Base-by-base conservation (phyloP, 2,113 vertebrate genomes). In the Elephas maximus region DNA sequence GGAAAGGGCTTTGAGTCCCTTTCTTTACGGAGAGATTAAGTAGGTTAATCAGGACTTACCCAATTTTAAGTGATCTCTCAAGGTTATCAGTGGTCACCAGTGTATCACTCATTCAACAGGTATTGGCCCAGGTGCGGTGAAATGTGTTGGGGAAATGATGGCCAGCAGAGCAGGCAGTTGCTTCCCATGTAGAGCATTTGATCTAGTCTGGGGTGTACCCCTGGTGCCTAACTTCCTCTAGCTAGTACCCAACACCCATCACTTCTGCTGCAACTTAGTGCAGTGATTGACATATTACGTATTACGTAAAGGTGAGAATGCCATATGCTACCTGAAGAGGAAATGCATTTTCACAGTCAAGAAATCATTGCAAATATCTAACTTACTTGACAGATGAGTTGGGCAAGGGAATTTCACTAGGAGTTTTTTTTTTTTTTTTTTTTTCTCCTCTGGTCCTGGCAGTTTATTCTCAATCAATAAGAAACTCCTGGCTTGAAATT, bases 401-500 rank as follows among this genome's bases (percentile, higher is more conserved):
- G 14, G 82, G 23, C 10, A 45, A 96, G 82, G 71, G n/a, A 44
- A 88, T 82, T 85, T 94, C 51, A 30, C 60, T 73, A 17, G 33
- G 28, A 65, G 12, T 51, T 45, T 23, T 12, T 37, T 37, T 37
- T 37, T 26, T 37, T 37, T 26, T 37, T 37, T 37, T 37, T 37
- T 26, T 30, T 11, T 2, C 12, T 37, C 20, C 33, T 79, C 33
- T 17, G 20, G 14, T 18, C n/a, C 21, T 92, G 24, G 8, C 14
- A 30, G 10, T 78, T 12, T 53, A 45, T 37, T 84, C 28, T 65
- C 76, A 65, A 76, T 65, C 60, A 37, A 67, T 71, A 87, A 93
- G 53, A 96, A 95, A 87, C 24, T 73, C 73, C 81, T 89, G 23
- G 51, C 82, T 94, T 94, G 91, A 65, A 76, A 24, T 90, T 80